These are phyloP conservation scores for Mantis religiosa DNA, from an alignment of 2,888 invertebrate genomes.

Conservation along the genomic window DNA sequence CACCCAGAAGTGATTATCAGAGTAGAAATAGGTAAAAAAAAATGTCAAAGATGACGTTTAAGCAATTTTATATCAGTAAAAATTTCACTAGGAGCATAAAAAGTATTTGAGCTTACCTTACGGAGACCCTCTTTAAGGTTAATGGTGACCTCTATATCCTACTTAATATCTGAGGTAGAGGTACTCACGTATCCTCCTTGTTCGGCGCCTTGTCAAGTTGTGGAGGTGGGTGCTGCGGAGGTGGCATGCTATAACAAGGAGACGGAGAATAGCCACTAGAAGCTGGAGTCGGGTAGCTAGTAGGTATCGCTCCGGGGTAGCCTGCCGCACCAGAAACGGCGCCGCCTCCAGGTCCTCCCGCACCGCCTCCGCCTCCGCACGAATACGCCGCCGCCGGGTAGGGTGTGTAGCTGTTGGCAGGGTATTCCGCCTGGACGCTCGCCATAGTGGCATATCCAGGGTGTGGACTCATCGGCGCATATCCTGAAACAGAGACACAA, in stretches of 20 bases:
- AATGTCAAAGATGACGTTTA: too few relatives aligned
- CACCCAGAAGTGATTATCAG: too few relatives aligned
- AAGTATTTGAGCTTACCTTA: too few relatives aligned
- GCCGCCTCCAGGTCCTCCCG: neutral
- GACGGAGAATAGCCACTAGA: constrained; percentile 62
- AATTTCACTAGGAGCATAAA: too few relatives aligned
- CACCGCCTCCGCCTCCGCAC: constrained; percentile 46
- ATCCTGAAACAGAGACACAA: constrained; percentile 52
- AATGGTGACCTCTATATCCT: neutral
- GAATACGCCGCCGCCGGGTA: constrained; percentile 62
- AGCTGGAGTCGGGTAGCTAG: constrained; percentile 42
- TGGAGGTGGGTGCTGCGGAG: constrained; percentile 67
- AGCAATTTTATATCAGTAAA: too few relatives aligned
- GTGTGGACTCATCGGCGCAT: constrained; percentile 79
- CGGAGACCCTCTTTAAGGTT: too few relatives aligned
- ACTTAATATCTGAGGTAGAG: neutral
- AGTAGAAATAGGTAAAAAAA: too few relatives aligned
- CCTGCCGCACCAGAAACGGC: constrained; percentile 34
- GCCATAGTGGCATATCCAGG: constrained; percentile 74
- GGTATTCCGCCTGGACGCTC: constrained; percentile 71
- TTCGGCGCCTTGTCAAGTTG: constrained; percentile 65
- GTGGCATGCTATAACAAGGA: constrained; percentile 84
- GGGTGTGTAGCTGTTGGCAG: constrained; percentile 67
- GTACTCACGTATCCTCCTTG: constrained; percentile 67
- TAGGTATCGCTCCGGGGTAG: constrained; percentile 52